Base-by-base conservation (phyloP, 2,113 vertebrate genomes). In the Vimba vimba region DNA sequence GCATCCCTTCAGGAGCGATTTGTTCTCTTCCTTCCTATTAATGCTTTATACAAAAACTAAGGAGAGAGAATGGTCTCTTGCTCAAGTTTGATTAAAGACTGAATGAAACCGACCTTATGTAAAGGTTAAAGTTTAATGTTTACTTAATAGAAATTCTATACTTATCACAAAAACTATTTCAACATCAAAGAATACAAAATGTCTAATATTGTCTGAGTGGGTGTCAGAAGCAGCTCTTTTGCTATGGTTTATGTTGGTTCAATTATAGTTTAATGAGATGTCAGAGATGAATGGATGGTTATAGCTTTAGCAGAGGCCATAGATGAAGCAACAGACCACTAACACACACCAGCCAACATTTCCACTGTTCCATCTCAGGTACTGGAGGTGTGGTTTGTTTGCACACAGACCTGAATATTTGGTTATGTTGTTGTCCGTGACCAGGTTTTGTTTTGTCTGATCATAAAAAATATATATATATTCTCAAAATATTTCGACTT, bases 301-400 rank as follows among this genome's bases (percentile, higher is more conserved):
- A 88, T 87, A 52, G 84, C 69, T 73, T 59, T 85, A 90, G 79
- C 85, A 90, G 86, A 87, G 69, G 85, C 69, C 75, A 86, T 4
- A 77, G 50, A 45, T 36, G 23, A 68, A 78, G 55, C n/a, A 39
- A 27, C 11, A 39, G 39, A 83, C 64, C 10, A 36, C 47, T 25
- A 36, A 36, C 77, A 39, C 75, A 78, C 45, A 77, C 25, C 1
- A 5, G 62, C 39, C 83, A 85, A 21, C 60, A 79, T 39, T 50
- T 62, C 33, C 69, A 85, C 30, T 21, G 2, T 68, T 75, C 75
- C 7, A 52, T 39, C 23, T 57, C 47, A 77, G 45, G 50, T 77
- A 73, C 66, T 71, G 66, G n/a, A 19, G 69, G 55, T 55, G 6
- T 66, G 57, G n/a, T 79, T 50, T 73, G 47, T 74, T 27, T 68